Conservation (phyloP, 2,797 vertebrate genomes). For the Sebastolobus altivelis region DNA sequence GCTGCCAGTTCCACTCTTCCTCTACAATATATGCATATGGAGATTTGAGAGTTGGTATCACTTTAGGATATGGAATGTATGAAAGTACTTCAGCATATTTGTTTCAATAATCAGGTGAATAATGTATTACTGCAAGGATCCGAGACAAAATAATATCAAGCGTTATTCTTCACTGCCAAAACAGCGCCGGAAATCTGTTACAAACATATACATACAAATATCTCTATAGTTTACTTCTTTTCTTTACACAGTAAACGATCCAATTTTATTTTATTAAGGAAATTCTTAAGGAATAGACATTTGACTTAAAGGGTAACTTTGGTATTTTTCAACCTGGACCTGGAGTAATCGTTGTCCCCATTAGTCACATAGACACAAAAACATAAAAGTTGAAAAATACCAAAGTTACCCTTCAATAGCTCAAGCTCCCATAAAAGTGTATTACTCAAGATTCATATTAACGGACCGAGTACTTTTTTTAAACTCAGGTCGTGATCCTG, state of each 20-base stretch:
- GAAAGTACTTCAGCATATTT: background rate
- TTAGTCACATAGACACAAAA: no score
- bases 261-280: background rate
- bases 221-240: background rate
- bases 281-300: no score
- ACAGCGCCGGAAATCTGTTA: background rate
- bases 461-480: accelerated
- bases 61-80: background rate
- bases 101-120: background rate
- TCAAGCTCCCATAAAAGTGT: background rate
- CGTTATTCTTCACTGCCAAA: background rate
- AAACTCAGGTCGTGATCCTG: constrained; percentile 90
- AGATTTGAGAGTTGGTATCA: background rate
- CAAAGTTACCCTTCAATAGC: background rate
- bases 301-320: no score
- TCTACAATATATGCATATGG: no score
- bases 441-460: background rate
- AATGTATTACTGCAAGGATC: background rate
- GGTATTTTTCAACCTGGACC: no score
- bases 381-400: no score
- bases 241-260: background rate
- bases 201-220: no score
- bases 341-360: no score
- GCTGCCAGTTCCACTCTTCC: background rate
- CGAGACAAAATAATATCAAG: background rate